These are phyloP conservation scores for Drosophila sechellia DNA, from an alignment of 1,140 invertebrate genomes.

Conservation along the genomic window DNA sequence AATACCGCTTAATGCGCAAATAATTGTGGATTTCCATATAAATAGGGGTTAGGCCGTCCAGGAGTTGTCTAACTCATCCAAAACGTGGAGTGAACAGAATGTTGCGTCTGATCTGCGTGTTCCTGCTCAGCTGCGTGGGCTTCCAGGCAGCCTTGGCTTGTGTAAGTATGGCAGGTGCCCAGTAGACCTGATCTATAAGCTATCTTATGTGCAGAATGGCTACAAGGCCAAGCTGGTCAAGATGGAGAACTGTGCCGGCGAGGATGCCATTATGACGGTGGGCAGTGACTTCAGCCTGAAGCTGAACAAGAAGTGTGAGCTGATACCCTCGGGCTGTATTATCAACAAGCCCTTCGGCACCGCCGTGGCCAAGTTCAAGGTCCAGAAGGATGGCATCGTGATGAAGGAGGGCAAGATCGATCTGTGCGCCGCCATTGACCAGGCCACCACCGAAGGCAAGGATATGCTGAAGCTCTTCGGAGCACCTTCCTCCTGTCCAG, in stretches of 20 bases:
- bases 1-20: constrained; percentile 69
- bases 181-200: too few species aligned
- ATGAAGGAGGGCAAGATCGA: constrained; percentile 81
- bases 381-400: constrained; percentile 74
- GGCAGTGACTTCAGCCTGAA: constrained; percentile 66
- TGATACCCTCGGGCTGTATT: constrained; percentile 74
- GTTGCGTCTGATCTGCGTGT: constrained; percentile 41
- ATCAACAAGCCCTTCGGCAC: constrained; percentile 72
- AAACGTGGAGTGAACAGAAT: constrained; percentile 33
- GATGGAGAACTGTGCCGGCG: constrained; percentile 76
- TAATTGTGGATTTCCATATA: constrained; percentile 67
- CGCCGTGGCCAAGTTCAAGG: constrained; percentile 70
- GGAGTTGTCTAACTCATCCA: constrained; percentile 14
- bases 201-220: constrained; percentile 57
- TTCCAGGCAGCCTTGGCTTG: constrained; percentile 64
- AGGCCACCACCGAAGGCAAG: constrained; percentile 68
- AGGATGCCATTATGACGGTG: constrained; percentile 63
- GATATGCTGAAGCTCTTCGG: constrained; percentile 78
- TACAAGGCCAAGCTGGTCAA: constrained; percentile 80
- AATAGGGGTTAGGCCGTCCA: constrained; percentile 30
- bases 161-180: constrained; percentile 52
- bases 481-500: constrained; percentile 71
- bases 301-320: constrained; percentile 81
- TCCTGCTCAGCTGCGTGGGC: constrained; percentile 46
- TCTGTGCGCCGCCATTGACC: constrained; percentile 67